phyloP scores from a whole-genome alignment of 1,140 invertebrate species.

The Tetranychus cinnabarinus region DNA sequence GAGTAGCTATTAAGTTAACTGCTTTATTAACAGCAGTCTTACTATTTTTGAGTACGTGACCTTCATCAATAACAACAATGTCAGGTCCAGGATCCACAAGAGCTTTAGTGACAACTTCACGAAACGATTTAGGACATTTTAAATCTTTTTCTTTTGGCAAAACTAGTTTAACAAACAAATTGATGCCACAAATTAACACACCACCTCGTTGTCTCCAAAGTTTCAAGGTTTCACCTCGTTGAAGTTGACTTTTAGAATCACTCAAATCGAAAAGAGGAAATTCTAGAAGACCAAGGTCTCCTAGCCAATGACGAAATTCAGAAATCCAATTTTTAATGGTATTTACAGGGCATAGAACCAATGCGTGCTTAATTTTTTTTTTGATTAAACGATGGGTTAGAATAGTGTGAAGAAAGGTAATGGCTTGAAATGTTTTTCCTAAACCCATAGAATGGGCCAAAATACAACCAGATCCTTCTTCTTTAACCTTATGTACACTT shows the following conservation, averaged over 20 bases:
- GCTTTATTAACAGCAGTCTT: no score
- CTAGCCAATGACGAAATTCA: slow-evolving; percentile 74
- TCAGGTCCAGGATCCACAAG: slow-evolving; percentile 45
- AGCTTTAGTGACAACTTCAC: slow-evolving; percentile 13
- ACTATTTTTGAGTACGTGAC: no score
- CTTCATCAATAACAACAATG: slow-evolving; percentile 69
- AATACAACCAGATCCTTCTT: no score
- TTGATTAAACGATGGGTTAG: no score
- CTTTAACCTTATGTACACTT: no score
- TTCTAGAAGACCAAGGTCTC: slow-evolving; percentile 25
- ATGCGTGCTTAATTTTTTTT: no score
- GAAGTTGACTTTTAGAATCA: neutral
- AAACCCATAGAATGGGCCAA: no score
- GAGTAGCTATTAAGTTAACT: no score
- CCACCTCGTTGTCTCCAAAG: slow-evolving; percentile 53
- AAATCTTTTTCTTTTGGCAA: slow-evolving; percentile 29
- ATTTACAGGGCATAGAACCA: no score
- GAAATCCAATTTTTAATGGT: slow-evolving; percentile 96
- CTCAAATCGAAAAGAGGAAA: slow-evolving; percentile 1
- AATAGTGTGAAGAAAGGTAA: no score
- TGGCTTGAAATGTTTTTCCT: no score
- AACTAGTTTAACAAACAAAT: slow-evolving; percentile 58
- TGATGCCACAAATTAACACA: no score
- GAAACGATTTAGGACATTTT: slow-evolving; percentile 13
- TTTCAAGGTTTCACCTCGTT: slow-evolving; percentile 34